Conservation (phyloP, 2,888 invertebrate genomes). For the Axea sp. region DNA sequence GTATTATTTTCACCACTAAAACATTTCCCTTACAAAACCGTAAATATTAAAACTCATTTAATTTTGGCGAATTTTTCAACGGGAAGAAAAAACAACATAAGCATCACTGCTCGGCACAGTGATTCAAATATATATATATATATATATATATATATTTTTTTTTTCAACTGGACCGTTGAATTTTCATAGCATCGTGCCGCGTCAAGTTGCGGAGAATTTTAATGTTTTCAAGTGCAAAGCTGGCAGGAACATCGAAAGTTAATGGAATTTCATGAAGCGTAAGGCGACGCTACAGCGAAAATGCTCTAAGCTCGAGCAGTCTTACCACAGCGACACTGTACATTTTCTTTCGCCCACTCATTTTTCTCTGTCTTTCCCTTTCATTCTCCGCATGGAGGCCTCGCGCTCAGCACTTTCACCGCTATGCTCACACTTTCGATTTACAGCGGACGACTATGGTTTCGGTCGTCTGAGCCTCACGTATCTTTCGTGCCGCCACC, state of each 20-base stretch:
- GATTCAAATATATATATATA: slow-evolving; percentile 40
- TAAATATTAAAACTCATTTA: slow-evolving; percentile 4
- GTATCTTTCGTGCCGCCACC: slow-evolving; percentile 19
- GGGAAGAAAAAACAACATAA: no score
- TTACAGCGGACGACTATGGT: slow-evolving; percentile 28
- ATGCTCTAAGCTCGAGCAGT: slow-evolving; percentile 22
- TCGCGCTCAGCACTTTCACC: slow-evolving; percentile 42
- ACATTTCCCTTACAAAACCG: neutral
- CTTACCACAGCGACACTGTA: slow-evolving; percentile 39
- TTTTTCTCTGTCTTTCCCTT: slow-evolving; percentile 12
- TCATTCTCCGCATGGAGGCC: slow-evolving; percentile 11
- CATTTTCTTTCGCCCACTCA: slow-evolving; percentile 33
- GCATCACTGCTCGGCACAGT: neutral
- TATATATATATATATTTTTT: no score
- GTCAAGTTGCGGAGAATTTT: slow-evolving; percentile 46
- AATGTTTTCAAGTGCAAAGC: slow-evolving; percentile 51
- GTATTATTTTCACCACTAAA: slow-evolving; percentile 3
- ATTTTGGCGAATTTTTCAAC: no score
- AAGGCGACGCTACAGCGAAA: slow-evolving; percentile 37
- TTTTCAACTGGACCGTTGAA: slow-evolving; percentile 10
- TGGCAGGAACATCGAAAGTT: slow-evolving; percentile 56
- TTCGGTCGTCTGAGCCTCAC: slow-evolving; percentile 19
- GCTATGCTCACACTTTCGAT: slow-evolving; percentile 38
- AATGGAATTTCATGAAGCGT: slow-evolving; percentile 60
- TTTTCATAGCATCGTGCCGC: slow-evolving; percentile 31